Evolutionary conservation across 2,888 invertebrate species (phyloP), one percentile per base, ranked within the genome.

Genomic region (Drosophila ezoana): DNA sequence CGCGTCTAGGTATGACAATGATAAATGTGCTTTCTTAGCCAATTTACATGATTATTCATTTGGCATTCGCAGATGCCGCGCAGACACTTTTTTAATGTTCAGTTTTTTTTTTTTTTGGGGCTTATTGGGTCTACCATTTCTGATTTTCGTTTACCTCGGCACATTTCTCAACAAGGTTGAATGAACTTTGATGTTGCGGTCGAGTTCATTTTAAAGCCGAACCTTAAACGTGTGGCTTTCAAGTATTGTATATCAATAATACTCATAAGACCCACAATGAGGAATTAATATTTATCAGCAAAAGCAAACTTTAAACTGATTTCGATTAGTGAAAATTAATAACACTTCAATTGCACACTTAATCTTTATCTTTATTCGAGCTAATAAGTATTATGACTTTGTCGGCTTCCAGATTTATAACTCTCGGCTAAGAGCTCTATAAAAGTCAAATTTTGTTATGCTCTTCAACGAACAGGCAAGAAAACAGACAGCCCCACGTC

Each of bases 131-230:
- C 45, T 18, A 41, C 10, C 9, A 20, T 16, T 43, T 57, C 44
- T 54, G 57, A 33, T 10, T 61, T 48, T 59, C 43, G 66, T 44
- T 64, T 28, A 76, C 45, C 57, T 43, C 33, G 52, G 56, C 71
- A 63, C 43, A 61, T 75, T 74, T 74, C 14, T 51, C 32, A 16
- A 43, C 52, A 52, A 69, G 73, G 85, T 85, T 85, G 60, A 81
- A 67, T 65, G 72, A 81, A 63, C 81, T 67, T 73, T 48, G 32
- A 20, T 14, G 14, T 51, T 32, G 8, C 16, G 14, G 23, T 20
- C n/a, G 8, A 57, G 37, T 54, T 37, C 44, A 6, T 32, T 4
- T 18, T 23, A 23, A 9, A 41, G 10, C 18, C 28, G 16, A 56
- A 57, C 56, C 41, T 23, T 10, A 38, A 58, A 35, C 38, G n/a